Base-by-base conservation (phyloP, 2,888 invertebrate genomes). In the Drosophila anceps region DNA sequence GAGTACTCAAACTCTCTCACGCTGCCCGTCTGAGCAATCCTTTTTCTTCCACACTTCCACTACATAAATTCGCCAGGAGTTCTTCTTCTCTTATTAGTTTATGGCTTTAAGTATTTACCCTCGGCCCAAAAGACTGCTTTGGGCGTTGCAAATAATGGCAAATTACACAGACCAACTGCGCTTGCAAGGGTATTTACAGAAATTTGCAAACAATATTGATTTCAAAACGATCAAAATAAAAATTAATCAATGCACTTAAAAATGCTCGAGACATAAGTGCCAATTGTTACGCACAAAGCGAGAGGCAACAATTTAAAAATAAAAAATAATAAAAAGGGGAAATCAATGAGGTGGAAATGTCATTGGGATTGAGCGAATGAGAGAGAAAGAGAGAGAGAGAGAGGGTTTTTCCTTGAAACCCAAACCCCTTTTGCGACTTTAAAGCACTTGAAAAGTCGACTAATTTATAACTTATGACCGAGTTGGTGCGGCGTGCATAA, bases 401-500 rank as follows among this genome's bases (percentile, higher is more conserved):
- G 46, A 51, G 55, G 43, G 60, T 44, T 63, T 51, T 50, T 65
- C 33, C 48, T 43, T 63, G 24, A 44, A 29, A 12, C 46, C 29
- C 35, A 29, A 54, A 18, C 77, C 78, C 54, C 69, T 84, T 71
- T 31, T 10, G 48, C 33, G 70, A 87, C 65, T 84, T 84, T 84
- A 82, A 84, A 84, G 73, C 78, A 83, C 87, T 82, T 79, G 76
- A 86, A 81, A 82, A 80, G 82, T 88, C 83, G 78, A 90, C 87
- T 91, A 91, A 91, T 91, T 91, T 91, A 91, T 91, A 90, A 89
- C 91, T 88, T 87, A 91, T 90, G 91, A 89, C 74, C 76, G 69
- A 61, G 60, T 53, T 53, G 75, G 72, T 80, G 84, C 79, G 37
- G 55, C 54, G 64, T 63, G 44, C 85, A 90, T 90, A 87, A 91